Evolutionary conservation across 2,113 vertebrate genomes (phyloP).

Genomic region (Alligator mississippiensis): DNA sequence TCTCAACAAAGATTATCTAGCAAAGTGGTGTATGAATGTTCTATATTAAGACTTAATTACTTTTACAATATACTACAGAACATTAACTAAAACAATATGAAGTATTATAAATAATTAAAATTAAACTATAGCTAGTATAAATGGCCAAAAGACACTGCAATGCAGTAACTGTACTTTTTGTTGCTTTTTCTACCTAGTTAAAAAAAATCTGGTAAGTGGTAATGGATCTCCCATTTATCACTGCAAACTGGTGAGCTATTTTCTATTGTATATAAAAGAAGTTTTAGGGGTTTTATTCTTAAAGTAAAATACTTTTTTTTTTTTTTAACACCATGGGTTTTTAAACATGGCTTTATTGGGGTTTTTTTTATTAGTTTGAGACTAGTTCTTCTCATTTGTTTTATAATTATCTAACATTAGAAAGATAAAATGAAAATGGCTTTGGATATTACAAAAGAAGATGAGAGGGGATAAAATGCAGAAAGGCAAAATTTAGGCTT

Average conservation of each 20-base stretch:
- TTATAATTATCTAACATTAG: neutral
- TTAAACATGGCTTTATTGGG: neutral
- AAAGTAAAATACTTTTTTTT: neutral
- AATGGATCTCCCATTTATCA: neutral
- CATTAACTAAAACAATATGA: constrained; percentile 13
- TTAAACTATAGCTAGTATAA: neutral
- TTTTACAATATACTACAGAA: neutral
- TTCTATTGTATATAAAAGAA: neutral
- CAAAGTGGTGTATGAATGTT: neutral
- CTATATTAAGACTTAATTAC: neutral
- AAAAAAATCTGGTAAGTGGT: neutral
- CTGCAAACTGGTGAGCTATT: neutral
- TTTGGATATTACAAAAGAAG: neutral
- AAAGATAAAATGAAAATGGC: neutral
- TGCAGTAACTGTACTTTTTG: neutral
- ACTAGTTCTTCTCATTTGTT: neutral
- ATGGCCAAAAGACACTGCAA: neutral
- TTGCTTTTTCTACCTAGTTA: neutral
- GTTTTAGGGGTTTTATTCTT: neutral
- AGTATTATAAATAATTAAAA: neutral
- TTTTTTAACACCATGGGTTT: neutral
- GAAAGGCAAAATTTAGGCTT: neutral
- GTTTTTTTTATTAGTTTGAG: neutral
- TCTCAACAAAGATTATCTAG: constrained; percentile 28
- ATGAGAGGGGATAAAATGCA: neutral